These are phyloP conservation scores for Gallirallus australis DNA, from an alignment of 2,797 vertebrate species.

Conservation along the genomic window DNA sequence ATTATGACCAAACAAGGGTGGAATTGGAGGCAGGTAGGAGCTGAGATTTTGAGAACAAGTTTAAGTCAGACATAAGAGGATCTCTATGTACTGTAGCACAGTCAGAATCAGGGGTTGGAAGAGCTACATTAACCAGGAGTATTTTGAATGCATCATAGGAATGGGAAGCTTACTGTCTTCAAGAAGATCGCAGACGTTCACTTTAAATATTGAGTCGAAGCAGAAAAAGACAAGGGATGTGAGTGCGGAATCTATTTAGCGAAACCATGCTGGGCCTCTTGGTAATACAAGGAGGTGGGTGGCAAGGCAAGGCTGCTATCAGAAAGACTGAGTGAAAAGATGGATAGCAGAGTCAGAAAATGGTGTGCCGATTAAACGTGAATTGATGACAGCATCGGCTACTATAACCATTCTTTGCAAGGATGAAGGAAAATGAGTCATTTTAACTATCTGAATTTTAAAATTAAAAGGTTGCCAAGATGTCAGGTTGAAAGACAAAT, in stretches of 20 bases:
- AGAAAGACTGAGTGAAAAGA: background rate
- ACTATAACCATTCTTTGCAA: background rate
- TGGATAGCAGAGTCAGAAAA: background rate
- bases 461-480: background rate
- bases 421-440: background rate
- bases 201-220: background rate
- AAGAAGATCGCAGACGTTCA: background rate
- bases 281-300: background rate
- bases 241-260: background rate
- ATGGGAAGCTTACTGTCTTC: background rate
- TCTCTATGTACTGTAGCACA: background rate
- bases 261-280: background rate
- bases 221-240: background rate
- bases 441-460: background rate
- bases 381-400: background rate
- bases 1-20: background rate
- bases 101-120: background rate
- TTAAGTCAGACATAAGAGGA: background rate
- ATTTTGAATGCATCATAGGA: background rate
- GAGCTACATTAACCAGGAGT: background rate
- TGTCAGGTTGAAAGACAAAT: background rate
- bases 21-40: background rate
- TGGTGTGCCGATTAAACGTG: background rate
- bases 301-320: background rate
- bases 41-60: background rate